phyloP scores from a whole-genome alignment of 2,797 vertebrate genomes.

The Natrix natrix region DNA sequence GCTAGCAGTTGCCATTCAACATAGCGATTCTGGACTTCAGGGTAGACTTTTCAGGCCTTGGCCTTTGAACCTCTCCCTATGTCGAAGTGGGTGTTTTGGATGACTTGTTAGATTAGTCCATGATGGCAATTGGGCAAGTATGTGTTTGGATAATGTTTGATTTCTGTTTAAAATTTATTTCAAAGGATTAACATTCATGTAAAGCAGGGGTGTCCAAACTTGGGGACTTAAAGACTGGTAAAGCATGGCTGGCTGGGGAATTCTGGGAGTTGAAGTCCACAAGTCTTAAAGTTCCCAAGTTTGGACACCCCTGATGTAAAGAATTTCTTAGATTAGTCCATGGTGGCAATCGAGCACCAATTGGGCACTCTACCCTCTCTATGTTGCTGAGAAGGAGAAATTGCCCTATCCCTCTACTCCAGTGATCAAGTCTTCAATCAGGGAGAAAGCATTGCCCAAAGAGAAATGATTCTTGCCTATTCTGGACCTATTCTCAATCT shows the following conservation, averaged over 20 bases:
- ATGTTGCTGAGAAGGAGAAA: not conserved
- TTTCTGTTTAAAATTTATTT: not conserved
- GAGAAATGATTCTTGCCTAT: not conserved
- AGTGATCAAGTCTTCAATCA: not conserved
- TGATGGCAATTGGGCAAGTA: not conserved
- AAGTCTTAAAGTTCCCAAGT: too few relatives aligned
- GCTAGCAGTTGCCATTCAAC: not conserved
- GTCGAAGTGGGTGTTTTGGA: not conserved
- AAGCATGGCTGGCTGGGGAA: too few relatives aligned
- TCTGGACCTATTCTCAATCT: not conserved
- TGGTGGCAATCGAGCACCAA: not conserved
- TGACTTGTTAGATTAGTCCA: not conserved
- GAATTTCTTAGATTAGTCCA: not conserved
- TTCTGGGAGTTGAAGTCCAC: too few relatives aligned
- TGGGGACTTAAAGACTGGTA: too few relatives aligned
- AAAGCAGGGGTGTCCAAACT: not conserved
- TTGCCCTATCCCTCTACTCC: not conserved
- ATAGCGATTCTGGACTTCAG: not conserved
- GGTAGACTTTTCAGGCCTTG: not conserved
- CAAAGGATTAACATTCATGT: not conserved
- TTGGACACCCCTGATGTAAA: not conserved
- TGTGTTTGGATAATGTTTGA: not conserved
- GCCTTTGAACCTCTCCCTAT: not conserved
- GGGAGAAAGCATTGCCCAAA: not conserved
- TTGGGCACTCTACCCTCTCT: not conserved